Evolutionary conservation across 2,113 vertebrate genomes (phyloP).

Genomic region (Castor canadensis): DNA sequence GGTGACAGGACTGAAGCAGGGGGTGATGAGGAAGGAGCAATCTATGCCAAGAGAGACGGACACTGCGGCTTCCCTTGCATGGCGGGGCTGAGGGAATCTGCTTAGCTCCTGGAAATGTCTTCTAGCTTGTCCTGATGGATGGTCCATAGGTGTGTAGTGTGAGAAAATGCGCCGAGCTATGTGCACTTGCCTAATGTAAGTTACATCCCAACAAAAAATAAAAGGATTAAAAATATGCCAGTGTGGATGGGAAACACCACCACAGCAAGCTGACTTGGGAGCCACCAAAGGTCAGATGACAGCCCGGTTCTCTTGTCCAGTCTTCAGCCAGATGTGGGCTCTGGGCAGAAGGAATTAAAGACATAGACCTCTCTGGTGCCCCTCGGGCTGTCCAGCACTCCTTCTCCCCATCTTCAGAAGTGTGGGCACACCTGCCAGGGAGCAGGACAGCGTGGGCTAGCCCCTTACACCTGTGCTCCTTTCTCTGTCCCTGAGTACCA

Average conservation of each 20-base stretch:
- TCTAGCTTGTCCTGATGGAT: not conserved
- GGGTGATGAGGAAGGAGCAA: not conserved
- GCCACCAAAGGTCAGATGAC: not conserved
- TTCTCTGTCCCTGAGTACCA: not conserved
- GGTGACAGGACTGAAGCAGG: not conserved
- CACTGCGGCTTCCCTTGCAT: not conserved
- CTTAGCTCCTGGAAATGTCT: not conserved
- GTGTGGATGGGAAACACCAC: not conserved
- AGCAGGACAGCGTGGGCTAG: not conserved
- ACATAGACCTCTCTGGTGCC: not conserved
- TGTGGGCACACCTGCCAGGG: too few relatives aligned
- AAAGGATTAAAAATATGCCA: not conserved
- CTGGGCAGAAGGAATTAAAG: not conserved
- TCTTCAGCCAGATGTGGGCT: not conserved
- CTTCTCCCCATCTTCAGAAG: not conserved
- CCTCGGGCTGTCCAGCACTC: rapidly evolving
- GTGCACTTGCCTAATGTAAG: not conserved
- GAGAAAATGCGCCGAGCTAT: not conserved
- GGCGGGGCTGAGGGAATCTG: not conserved
- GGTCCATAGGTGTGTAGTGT: not conserved
- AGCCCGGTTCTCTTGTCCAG: not conserved
- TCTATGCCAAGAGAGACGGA: not conserved
- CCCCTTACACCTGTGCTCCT: not conserved
- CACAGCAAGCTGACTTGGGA: not conserved
- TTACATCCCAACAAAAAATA: not conserved